Evolutionary conservation across 2,888 invertebrate species (phyloP).

Genomic region (Camponotus fellah): DNA sequence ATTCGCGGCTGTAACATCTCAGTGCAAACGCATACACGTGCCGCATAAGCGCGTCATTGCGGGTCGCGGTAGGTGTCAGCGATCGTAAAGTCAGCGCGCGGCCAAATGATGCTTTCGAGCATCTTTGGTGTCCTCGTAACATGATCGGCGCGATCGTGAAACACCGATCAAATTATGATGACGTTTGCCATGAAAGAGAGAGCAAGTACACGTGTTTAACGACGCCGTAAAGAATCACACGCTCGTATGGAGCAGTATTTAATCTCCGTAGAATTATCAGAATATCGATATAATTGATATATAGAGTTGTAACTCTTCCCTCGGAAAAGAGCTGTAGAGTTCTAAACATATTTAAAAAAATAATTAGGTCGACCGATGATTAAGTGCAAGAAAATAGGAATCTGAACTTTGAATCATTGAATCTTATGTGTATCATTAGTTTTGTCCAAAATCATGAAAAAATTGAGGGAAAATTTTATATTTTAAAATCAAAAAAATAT

Average conservation of each 20-base stretch:
- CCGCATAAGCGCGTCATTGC: constrained; percentile 45
- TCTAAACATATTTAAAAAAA: background rate
- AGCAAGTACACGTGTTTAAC: constrained; percentile 73
- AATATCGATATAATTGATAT: background rate
- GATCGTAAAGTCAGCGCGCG: constrained; percentile 76
- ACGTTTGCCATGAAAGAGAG: constrained; percentile 77
- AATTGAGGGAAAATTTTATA: background rate
- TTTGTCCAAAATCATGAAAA: background rate
- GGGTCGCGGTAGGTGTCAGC: constrained; percentile 79
- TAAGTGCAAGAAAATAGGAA: background rate
- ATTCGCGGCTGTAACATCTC: constrained; percentile 81
- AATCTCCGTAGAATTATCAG: background rate
- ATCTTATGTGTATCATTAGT: too few species aligned
- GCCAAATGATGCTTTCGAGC: constrained; percentile 56
- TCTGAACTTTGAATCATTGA: background rate
- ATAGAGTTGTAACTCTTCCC: background rate
- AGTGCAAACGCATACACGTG: constrained; percentile 54
- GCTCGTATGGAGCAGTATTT: constrained; percentile 70
- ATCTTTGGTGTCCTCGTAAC: constrained; percentile 72
- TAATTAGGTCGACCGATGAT: background rate
- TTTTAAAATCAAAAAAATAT: too few species aligned
- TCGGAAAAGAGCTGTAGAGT: background rate
- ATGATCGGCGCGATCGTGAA: constrained; percentile 72
- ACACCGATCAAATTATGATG: constrained; percentile 79
- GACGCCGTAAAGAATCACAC: constrained; percentile 80